Conservation (phyloP, 2,888 invertebrate species). For the Nebria brevicollis region DNA sequence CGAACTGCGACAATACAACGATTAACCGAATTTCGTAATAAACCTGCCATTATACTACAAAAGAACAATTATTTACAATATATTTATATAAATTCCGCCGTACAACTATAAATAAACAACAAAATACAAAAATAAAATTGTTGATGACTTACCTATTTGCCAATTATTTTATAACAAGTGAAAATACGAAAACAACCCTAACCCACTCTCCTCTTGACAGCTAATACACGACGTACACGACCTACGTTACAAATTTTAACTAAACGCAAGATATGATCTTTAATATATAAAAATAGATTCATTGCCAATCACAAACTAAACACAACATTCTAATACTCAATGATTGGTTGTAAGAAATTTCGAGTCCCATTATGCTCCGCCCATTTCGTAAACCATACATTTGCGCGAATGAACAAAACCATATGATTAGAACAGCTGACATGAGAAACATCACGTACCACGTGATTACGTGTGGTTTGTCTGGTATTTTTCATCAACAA, state of each 20-base stretch:
- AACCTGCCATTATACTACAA: conserved; percentile 28
- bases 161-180: not conserved
- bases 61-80: not conserved
- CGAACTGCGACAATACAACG: conserved; percentile 24
- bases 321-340: too few species aligned
- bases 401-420: not conserved
- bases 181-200: conserved; percentile 3
- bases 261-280: not conserved
- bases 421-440: not conserved
- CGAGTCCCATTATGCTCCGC: not conserved
- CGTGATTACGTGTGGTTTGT: conserved; percentile 13
- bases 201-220: conserved; percentile 6
- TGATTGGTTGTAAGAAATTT: too few species aligned
- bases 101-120: not conserved
- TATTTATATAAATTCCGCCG: not conserved
- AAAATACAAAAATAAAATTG: conserved; percentile 16
- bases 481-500: conserved; percentile 10
- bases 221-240: not conserved
- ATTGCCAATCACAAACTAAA: not conserved
- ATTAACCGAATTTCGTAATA: conserved; percentile 24
- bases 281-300: not conserved
- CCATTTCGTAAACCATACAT: not conserved
- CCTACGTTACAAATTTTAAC: not conserved
- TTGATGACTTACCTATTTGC: conserved; percentile 12
- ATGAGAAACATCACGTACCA: conserved; percentile 5